These are phyloP conservation scores for Chrysocyon brachyurus DNA, from an alignment of 2,797 vertebrate species.

Conservation along the genomic window DNA sequence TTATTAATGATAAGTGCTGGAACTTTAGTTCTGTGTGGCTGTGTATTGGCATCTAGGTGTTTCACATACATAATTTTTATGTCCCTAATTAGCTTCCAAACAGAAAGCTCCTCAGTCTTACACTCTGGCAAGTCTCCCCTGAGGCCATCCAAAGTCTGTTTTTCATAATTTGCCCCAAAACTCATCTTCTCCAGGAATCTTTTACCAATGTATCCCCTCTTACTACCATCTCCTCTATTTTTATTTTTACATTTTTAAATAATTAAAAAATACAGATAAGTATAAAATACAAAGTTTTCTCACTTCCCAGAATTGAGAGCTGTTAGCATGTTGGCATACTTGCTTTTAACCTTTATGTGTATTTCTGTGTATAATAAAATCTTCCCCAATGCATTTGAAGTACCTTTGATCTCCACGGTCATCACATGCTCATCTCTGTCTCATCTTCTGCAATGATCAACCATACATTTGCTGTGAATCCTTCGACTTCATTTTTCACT, in stretches of 20 bases:
- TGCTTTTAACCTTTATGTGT: not conserved
- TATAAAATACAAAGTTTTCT: not conserved
- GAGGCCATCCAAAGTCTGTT: not conserved
- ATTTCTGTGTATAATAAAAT: slow-evolving; percentile 5
- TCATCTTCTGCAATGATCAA: not conserved
- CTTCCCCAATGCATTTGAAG: not conserved
- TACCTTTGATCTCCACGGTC: not conserved
- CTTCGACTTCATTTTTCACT: not conserved
- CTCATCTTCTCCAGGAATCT: not conserved
- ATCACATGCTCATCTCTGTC: not conserved
- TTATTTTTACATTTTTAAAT: not conserved
- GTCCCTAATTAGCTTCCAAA: not conserved
- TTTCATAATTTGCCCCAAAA: slow-evolving; percentile 27
- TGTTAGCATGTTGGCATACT: not conserved
- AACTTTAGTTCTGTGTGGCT: not conserved
- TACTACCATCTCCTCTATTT: not conserved
- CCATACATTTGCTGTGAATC: not conserved
- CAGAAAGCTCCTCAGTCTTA: not conserved
- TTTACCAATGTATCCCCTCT: not conserved
- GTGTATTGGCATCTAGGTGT: not conserved
- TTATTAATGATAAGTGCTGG: not conserved
- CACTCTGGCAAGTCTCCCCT: not conserved
- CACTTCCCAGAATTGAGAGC: not conserved
- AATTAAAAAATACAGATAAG: not conserved
- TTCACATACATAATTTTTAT: slow-evolving; percentile 1